phyloP scores from a whole-genome alignment of 2,797 vertebrate genomes.

The Coluber constrictor region DNA sequence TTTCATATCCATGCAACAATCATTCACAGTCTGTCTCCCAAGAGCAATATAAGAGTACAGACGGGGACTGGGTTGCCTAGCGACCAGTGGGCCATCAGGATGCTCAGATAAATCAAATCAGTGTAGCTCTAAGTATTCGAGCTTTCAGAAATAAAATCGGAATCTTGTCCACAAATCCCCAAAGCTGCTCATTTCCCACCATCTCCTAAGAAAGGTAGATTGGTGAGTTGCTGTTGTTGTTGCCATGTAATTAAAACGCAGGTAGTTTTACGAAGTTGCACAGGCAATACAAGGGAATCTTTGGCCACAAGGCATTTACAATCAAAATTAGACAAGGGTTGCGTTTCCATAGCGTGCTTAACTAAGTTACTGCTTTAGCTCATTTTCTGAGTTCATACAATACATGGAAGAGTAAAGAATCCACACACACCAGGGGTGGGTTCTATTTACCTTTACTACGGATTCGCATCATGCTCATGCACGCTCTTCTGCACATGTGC shows the following conservation, averaged over 20 bases:
- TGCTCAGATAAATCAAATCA: slow-evolving; percentile 70
- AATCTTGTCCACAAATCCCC: slow-evolving; percentile 48
- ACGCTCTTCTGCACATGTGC: no score
- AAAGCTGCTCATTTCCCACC: slow-evolving; percentile 15
- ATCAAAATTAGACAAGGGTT: not conserved
- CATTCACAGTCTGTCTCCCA: slow-evolving; percentile 66
- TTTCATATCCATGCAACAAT: slow-evolving; percentile 68
- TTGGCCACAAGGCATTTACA: not conserved
- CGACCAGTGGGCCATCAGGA: slow-evolving; percentile 62
- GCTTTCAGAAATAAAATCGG: slow-evolving; percentile 59
- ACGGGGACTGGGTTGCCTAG: slow-evolving; percentile 70
- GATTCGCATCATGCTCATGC: fast-evolving
- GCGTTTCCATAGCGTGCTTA: not conserved
- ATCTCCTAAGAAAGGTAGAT: not conserved
- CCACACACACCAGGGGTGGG: no score
- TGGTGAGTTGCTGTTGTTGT: not conserved
- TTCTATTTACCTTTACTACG: no score
- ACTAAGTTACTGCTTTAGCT: not conserved
- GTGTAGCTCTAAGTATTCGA: slow-evolving; percentile 70
- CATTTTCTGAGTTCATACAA: not conserved
- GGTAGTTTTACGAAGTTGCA: not conserved
- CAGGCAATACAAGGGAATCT: no score
- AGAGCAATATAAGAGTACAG: slow-evolving; percentile 59
- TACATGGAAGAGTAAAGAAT: not conserved
- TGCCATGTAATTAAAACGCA: not conserved